Evolutionary conservation across 2,888 invertebrate species (phyloP).

Genomic region (Pseudolycoriella hygida): DNA sequence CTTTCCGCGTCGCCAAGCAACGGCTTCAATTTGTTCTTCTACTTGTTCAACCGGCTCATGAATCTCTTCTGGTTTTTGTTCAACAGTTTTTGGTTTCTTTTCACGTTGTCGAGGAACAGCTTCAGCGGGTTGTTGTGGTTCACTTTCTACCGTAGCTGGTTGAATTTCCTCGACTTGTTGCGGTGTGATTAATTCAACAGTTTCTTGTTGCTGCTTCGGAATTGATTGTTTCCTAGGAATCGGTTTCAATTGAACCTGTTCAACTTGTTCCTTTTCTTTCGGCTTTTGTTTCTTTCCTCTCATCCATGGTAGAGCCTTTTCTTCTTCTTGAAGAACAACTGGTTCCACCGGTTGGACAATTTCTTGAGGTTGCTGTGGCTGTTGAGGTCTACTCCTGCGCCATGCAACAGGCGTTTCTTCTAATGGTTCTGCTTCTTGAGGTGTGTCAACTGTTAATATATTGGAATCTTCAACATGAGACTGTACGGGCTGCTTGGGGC

Average conservation of each 20-base stretch:
- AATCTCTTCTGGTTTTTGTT: slow-evolving; percentile 13
- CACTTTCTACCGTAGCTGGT: slow-evolving; percentile 11
- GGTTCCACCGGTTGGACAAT: slow-evolving; percentile 4
- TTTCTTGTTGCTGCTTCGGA: slow-evolving; percentile 9
- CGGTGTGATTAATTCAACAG: neutral
- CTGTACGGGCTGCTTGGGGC: slow-evolving; percentile 2
- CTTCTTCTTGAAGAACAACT: slow-evolving; percentile 8
- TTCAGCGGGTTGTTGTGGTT: slow-evolving; percentile 18
- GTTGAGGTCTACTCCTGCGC: slow-evolving; percentile 7
- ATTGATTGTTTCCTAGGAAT: slow-evolving; percentile 28
- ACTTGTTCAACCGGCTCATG: slow-evolving; percentile 12
- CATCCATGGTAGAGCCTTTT: slow-evolving; percentile 12
- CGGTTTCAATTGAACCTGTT: slow-evolving; percentile 34
- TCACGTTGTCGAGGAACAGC: slow-evolving; percentile 11
- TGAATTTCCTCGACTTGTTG: slow-evolving; percentile 5
- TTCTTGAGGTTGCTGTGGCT: slow-evolving; percentile 9
- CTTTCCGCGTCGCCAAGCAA: neutral
- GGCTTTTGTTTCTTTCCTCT: slow-evolving; percentile 19
- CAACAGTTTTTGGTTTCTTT: slow-evolving; percentile 11
- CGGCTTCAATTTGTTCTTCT: slow-evolving; percentile 10
- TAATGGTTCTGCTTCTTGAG: slow-evolving; percentile 15
- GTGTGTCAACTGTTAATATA: slow-evolving; percentile 12
- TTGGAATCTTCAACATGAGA: slow-evolving; percentile 5
- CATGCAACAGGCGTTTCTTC: slow-evolving; percentile 12
- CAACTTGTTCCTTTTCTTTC: slow-evolving; percentile 24